A percentile compares a stretch with the other conserved stretches of the same genome.
Conservation (phyloP, 2,113 vertebrate genomes). For the Nasalis larvatus region DNA sequence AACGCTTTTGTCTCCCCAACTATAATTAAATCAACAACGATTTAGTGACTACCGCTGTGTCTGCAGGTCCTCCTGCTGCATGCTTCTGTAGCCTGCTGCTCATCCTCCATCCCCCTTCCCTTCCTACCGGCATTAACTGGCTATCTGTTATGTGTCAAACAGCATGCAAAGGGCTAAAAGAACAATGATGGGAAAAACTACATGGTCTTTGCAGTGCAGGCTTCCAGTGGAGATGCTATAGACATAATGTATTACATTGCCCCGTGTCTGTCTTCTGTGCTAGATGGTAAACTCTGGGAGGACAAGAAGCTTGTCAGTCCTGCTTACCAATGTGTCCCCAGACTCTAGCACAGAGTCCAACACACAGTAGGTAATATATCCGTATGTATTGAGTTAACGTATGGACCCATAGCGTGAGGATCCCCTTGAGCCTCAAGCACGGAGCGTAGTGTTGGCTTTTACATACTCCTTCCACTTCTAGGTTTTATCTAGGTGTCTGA, state of each 20-base stretch:
- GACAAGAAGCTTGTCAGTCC: neutral
- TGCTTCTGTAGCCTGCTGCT: rapidly evolving
- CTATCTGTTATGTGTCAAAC: no score
- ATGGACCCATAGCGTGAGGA: rapidly evolving
- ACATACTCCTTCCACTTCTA: neutral
- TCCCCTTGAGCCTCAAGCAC: neutral
- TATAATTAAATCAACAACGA: neutral
- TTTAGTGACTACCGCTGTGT: neutral
- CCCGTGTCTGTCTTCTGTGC: rapidly evolving
- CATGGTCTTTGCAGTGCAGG: rapidly evolving
- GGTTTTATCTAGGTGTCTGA: neutral
- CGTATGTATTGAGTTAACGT: rapidly evolving
- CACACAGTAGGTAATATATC: no score
- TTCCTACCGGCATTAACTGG: neutral
- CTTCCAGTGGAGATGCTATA: neutral
- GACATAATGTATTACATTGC: rapidly evolving
- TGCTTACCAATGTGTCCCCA: neutral
- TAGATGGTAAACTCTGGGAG: neutral
- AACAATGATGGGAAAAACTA: rapidly evolving
- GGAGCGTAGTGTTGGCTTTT: neutral
- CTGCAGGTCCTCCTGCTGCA: rapidly evolving
- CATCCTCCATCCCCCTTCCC: neutral
- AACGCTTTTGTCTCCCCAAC: neutral
- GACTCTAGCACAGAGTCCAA: neutral
- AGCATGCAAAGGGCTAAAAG: neutral